These are phyloP conservation scores for Drosophila sp. DNA, from an alignment of 1,140 invertebrate species.

Conservation along the genomic window DNA sequence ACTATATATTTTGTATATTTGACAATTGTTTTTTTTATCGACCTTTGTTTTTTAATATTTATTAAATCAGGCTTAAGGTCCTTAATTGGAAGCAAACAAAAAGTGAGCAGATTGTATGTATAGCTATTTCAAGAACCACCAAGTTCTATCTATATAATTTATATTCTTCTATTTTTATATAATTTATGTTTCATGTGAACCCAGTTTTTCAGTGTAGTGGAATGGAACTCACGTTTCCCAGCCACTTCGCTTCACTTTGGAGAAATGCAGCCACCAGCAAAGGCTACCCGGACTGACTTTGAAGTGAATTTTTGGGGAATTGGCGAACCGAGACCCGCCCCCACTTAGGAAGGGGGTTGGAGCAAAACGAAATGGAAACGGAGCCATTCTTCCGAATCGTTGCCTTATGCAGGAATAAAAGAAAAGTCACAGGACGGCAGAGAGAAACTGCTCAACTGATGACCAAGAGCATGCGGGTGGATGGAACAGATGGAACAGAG, in stretches of 20 bases:
- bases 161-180: too few relatives aligned
- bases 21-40: too few relatives aligned
- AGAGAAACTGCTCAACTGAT: constrained; percentile 41
- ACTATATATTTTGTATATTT: too few relatives aligned
- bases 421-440: constrained; percentile 48
- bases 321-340: constrained; percentile 9
- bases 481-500: background rate
- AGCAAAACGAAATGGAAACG: constrained; percentile 47
- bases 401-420: constrained; percentile 72
- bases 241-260: constrained; percentile 28
- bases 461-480: constrained; percentile 15
- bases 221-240: constrained; percentile 16
- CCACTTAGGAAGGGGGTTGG: background rate
- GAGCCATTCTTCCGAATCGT: constrained; percentile 73
- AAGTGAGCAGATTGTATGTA: too few relatives aligned
- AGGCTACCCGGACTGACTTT: constrained; percentile 34
- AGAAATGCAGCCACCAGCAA: constrained; percentile 39
- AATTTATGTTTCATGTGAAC: too few relatives aligned
- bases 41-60: too few relatives aligned
- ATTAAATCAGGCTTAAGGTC: too few relatives aligned
- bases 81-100: too few relatives aligned
- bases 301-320: constrained; percentile 35
- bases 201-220: constrained; percentile 25
- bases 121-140: too few relatives aligned
- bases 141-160: too few relatives aligned